phyloP scores from a whole-genome alignment of 2,113 vertebrate species.

The Struthidea cinerea region DNA sequence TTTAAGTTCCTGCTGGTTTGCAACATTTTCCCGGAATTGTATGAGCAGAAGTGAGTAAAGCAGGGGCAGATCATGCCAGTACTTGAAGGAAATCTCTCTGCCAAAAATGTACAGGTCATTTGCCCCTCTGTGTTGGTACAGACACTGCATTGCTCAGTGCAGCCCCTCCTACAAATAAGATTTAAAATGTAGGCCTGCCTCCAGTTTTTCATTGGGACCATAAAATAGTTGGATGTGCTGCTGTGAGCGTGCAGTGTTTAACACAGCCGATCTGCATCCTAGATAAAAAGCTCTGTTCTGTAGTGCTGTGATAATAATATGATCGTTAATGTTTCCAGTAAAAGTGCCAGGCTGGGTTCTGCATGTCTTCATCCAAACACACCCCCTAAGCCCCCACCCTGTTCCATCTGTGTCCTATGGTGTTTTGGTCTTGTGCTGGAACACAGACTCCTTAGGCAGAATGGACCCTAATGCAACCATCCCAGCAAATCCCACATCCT shows the following conservation, averaged over 20 bases:
- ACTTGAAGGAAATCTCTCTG: neutral
- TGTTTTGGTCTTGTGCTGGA: neutral
- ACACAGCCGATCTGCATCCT: neutral
- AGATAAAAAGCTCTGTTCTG: neutral
- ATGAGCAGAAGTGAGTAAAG: neutral
- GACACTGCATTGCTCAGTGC: neutral
- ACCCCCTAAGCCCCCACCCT: neutral
- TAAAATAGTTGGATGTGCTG: neutral
- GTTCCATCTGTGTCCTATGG: neutral
- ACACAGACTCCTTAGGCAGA: neutral
- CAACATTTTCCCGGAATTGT: neutral
- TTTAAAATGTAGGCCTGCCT: neutral
- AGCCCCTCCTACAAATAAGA: neutral
- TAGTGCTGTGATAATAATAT: neutral
- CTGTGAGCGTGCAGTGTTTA: neutral
- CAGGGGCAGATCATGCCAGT: neutral
- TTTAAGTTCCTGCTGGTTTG: neutral
- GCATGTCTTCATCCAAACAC: neutral
- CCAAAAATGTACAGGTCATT: neutral
- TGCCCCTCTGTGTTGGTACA: neutral
- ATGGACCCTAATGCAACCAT: neutral
- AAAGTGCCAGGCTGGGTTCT: neutral
- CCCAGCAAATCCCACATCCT: neutral
- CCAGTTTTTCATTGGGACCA: neutral
- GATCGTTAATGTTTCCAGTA: neutral